These are phyloP conservation scores for Balearica regulorum DNA, from an alignment of 2,797 vertebrate species.

Conservation along the genomic window DNA sequence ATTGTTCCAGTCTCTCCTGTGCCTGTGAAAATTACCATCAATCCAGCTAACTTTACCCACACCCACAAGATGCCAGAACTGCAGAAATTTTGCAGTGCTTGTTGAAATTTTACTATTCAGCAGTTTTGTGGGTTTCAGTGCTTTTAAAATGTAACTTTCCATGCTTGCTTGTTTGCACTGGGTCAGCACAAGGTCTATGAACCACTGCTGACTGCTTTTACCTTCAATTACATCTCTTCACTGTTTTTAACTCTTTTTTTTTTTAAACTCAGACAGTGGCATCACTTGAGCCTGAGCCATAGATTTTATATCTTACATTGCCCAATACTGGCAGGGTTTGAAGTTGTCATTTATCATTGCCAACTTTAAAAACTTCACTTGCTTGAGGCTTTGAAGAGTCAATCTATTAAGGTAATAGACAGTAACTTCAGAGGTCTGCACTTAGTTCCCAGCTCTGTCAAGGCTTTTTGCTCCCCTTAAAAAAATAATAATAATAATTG, in stretches of 20 bases:
- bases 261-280: neutral
- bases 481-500: neutral
- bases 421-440: neutral
- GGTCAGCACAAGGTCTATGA: neutral
- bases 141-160: neutral
- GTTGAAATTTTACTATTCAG: conserved; percentile 33
- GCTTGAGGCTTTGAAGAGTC: neutral
- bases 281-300: neutral
- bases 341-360: neutral
- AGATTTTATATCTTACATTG: neutral
- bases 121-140: conserved; percentile 17
- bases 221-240: neutral
- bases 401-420: neutral
- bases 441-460: neutral
- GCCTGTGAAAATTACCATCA: conserved; percentile 27
- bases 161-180: neutral
- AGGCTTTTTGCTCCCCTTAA: neutral
- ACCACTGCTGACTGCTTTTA: neutral
- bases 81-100: conserved; percentile 37
- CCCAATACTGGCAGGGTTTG: neutral
- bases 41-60: neutral
- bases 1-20: neutral
- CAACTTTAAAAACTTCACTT: neutral
- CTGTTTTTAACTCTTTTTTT: neutral
- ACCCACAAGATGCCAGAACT: conserved; percentile 28